Base-by-base conservation (phyloP, 2,797 vertebrate genomes). In the Pelobates cultripes region DNA sequence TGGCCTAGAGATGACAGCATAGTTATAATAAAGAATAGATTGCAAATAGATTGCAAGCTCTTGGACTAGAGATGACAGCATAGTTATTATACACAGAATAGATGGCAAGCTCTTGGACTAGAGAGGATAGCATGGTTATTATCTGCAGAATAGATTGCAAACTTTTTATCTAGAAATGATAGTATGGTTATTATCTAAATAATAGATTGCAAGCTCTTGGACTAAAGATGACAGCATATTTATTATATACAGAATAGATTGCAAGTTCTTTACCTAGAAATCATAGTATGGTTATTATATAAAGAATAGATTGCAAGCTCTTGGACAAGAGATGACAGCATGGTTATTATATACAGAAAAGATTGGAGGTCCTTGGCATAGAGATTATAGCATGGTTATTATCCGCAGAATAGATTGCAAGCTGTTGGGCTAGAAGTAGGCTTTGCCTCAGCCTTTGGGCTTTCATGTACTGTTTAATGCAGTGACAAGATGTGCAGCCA, bases 171-270 rank as follows among this genome's bases (percentile, higher is more conserved):
- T 57, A 17, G 14, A 9, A 9, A 41, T 2, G 9, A 40, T 51
- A 10, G 17, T 28, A 73, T 12, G 1, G 28, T 73, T 40, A n/a
- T 10, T 3, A 40, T 42, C 12, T 61, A 8, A 7, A 15, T 7
- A 43, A 42, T n/a, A 74, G 73, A 61, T 61, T 43, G 55, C 71
- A 73, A 51, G 28, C 40, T 73, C 40, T 42, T 14, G 40, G 13
- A 57, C 13, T 9, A 14, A 4, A 12, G 13, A 57, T 57, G 28
- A 28, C 14, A 12, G 10, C 15, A 61, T 13, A 13, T 4, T 61
- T 61, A 13, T 61, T 9, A 14, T 41, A 2, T 57, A 14, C 47
- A 73, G 40, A 53, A 3, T 73, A 41, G 47, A 57, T 73, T 40
- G 70, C 47, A 72, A 57, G 70, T 28, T 14, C 6, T 10, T 57